These are phyloP conservation scores for Holothuria scabra DNA, from an alignment of 53 echinoderm and acorn worm species.

Conservation along the genomic window DNA sequence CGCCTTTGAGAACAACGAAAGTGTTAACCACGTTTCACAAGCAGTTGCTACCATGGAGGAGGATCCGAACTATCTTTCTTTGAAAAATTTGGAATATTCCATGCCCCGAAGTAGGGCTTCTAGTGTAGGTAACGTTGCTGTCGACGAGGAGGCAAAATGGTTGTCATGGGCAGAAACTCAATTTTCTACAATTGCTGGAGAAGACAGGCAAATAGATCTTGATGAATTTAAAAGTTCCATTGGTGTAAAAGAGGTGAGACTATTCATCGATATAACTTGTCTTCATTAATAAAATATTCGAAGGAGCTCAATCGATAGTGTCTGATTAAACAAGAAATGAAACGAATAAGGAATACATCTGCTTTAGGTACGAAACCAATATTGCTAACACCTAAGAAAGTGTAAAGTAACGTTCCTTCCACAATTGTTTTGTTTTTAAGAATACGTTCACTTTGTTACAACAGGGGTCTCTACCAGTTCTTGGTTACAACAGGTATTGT, in stretches of 20 bases:
- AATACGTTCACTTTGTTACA: too few relatives aligned
- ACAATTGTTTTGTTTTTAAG: too few relatives aligned
- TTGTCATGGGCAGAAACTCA: slow-evolving; percentile 86
- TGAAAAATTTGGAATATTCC: slow-evolving; percentile 40
- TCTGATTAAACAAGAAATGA: too few relatives aligned
- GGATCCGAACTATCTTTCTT: slow-evolving; percentile 42
- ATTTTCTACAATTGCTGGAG: slow-evolving; percentile 86
- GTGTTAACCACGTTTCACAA: background rate
- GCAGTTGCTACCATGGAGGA: background rate
- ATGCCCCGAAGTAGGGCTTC: slow-evolving; percentile 47
- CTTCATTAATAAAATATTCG: background rate
- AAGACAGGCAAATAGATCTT: slow-evolving; percentile 87
- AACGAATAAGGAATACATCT: too few relatives aligned
- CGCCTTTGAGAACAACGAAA: slow-evolving; percentile 32
- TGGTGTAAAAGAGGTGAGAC: slow-evolving; percentile 87
- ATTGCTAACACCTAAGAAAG: too few relatives aligned
- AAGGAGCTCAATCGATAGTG: background rate
- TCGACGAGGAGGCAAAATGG: slow-evolving; percentile 87
- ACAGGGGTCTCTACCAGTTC: too few relatives aligned
- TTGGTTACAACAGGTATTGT: too few relatives aligned
- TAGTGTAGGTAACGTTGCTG: slow-evolving; percentile 50
- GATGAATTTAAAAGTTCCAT: slow-evolving; percentile 90
- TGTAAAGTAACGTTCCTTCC: too few relatives aligned
- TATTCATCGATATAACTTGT: background rate
- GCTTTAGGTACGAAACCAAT: too few relatives aligned